Percentiles rank a stretch among this genome's conserved stretches.
These are phyloP conservation scores for Melipona quadrifasciata DNA, from an alignment of 1,140 invertebrate species.

Conservation along the genomic window DNA sequence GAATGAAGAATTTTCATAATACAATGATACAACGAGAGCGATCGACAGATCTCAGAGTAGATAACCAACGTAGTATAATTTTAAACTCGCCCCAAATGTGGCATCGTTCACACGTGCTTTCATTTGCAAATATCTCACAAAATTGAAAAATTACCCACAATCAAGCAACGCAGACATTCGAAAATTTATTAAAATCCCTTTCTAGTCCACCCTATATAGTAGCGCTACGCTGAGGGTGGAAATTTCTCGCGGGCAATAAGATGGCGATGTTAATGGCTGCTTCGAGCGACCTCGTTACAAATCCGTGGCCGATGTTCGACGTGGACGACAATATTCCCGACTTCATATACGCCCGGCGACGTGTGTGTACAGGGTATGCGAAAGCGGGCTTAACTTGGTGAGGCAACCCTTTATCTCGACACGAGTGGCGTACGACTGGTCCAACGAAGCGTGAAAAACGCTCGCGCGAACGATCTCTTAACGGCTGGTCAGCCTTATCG, in stretches of 20 bases:
- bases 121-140: not conserved
- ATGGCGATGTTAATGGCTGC: conserved; percentile 13
- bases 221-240: not conserved
- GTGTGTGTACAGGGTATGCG: conserved; percentile 48
- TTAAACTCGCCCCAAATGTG: no score
- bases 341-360: conserved; percentile 1
- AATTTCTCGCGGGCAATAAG: conserved; percentile 17
- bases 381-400: conserved; percentile 57
- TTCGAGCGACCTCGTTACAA: conserved; percentile 31
- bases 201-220: not conserved
- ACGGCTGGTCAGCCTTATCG: conserved; percentile 57
- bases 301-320: conserved; percentile 29
- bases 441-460: conserved; percentile 62
- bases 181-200: not conserved
- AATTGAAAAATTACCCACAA: not conserved
- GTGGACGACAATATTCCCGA: conserved; percentile 24
- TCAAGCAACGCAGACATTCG: not conserved
- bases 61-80: no score
- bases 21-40: no score
- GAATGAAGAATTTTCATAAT: no score
- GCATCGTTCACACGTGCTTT: no score
- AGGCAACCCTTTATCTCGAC: conserved; percentile 60
- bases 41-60: no score
- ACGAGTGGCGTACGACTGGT: conserved; percentile 43
- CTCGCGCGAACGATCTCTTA: conserved; percentile 59